Conservation (phyloP, 2,888 invertebrate genomes). For the Sinohyriopsis cumingii region DNA sequence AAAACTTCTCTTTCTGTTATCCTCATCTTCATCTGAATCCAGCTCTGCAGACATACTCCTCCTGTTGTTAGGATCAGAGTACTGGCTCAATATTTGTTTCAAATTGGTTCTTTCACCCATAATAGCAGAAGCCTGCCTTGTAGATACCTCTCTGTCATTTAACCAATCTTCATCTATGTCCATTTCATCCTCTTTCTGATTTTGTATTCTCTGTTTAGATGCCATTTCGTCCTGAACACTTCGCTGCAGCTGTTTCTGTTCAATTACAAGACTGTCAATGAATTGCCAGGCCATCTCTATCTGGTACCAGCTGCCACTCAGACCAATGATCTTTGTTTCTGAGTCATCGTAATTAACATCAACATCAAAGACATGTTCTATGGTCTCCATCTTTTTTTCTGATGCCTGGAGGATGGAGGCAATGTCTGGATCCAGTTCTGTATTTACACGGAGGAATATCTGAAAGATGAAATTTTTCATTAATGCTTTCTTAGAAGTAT, state of each 20-base stretch:
- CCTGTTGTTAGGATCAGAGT: no score
- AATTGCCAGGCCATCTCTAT: slow-evolving; percentile 45
- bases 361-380: slow-evolving; percentile 21
- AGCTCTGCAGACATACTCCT: background rate
- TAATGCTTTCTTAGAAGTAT: background rate
- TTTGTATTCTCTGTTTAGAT: no score
- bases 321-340: slow-evolving; percentile 5
- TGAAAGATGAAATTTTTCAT: slow-evolving; percentile 6
- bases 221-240: no score
- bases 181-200: no score
- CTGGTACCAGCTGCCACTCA: slow-evolving; percentile 38
- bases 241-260: slow-evolving; percentile 14
- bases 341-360: slow-evolving; percentile 11
- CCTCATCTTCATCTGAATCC: slow-evolving; percentile 4
- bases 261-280: slow-evolving; percentile 31
- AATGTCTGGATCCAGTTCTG: slow-evolving; percentile 25
- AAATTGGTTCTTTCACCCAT: no score
- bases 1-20: slow-evolving; percentile 17
- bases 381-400: slow-evolving; percentile 18
- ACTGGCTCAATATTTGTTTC: no score
- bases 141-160: no score
- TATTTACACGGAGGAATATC: slow-evolving; percentile 29
- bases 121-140: no score
- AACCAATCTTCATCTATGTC: no score
- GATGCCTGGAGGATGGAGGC: slow-evolving; percentile 30